These are phyloP conservation scores for Thereva unica DNA, from an alignment of 2,888 invertebrate species.

Conservation along the genomic window DNA sequence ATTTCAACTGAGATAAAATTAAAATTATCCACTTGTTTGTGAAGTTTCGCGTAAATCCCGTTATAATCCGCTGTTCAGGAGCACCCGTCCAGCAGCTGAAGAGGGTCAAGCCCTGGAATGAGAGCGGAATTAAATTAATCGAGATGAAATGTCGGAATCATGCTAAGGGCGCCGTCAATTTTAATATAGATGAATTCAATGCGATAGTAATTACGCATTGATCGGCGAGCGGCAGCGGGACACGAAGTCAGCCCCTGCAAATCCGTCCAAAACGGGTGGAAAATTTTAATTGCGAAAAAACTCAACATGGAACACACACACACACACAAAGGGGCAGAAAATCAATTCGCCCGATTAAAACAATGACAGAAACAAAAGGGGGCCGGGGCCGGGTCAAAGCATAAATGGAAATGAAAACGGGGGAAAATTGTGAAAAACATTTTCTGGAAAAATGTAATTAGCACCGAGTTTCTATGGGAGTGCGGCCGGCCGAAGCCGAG, in stretches of 20 bases:
- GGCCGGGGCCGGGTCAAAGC: background rate
- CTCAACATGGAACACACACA: background rate
- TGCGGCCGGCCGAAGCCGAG: background rate
- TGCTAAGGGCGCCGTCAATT: background rate
- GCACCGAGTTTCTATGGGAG: constrained; percentile 10
- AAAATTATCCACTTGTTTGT: too few species aligned
- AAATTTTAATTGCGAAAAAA: constrained; percentile 31
- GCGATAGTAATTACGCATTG: background rate
- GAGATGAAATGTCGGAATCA: constrained; percentile 17
- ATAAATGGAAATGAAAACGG: background rate
- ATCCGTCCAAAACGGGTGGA: constrained; percentile 15
- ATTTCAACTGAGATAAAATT: too few species aligned
- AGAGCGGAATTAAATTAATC: constrained; percentile 19
- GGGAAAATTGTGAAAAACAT: constrained; percentile 20
- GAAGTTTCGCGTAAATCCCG: background rate
- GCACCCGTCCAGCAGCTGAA: background rate
- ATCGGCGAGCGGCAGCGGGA: constrained; percentile 9
- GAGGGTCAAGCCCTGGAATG: background rate
- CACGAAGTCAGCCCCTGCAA: background rate
- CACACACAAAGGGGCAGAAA: constrained; percentile 5
- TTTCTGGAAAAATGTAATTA: constrained; percentile 28
- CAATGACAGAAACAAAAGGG: constrained; percentile 4
- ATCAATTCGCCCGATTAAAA: constrained; percentile 1
- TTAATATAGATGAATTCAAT: constrained; percentile 3
- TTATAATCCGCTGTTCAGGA: constrained; percentile 1